Conservation (phyloP, 30 jellyfish, hydroid and myxozoan genomes). For the Aurelia sp. region DNA sequence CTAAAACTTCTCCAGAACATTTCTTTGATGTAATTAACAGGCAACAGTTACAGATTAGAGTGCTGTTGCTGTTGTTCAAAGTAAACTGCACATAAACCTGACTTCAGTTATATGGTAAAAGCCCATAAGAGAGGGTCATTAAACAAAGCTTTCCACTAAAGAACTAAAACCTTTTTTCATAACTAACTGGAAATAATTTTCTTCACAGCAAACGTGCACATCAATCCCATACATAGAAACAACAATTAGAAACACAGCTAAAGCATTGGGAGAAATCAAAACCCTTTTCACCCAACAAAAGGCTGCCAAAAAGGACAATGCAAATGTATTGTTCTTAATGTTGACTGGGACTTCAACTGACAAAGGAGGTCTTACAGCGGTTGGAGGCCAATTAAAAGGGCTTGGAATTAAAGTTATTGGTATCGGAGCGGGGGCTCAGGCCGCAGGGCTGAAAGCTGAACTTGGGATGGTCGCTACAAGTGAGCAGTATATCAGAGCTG, state of each 20-base stretch:
- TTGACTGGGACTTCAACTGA: constrained; percentile 88
- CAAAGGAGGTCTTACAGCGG: constrained; percentile 66
- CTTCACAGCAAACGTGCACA: constrained; percentile 80
- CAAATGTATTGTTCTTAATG: constrained; percentile 75
- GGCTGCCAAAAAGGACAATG: constrained; percentile 56
- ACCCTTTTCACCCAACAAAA: constrained; percentile 71
- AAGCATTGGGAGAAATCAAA: constrained; percentile 81
- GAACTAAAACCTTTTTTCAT: too few species aligned
- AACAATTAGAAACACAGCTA: constrained; percentile 85
- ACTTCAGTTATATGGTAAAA: too few species aligned
- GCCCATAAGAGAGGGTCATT: too few species aligned
- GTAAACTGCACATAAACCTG: too few species aligned
- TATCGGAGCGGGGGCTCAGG: constrained; percentile 89
- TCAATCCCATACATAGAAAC: constrained; percentile 96
- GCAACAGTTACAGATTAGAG: too few species aligned
- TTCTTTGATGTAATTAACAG: too few species aligned
- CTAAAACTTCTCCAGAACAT: too few species aligned
- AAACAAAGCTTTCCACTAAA: too few species aligned
- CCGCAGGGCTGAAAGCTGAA: constrained; percentile 81
- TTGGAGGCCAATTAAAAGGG: constrained; percentile 72
- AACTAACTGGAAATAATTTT: neutral
- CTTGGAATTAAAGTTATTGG: constrained; percentile 83
- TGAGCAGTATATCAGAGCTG: constrained; percentile 82
- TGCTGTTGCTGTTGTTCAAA: too few species aligned
- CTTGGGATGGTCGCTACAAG: constrained; percentile 80